Conservation (phyloP, 2,113 vertebrate species). For the Coracopsis vasa region DNA sequence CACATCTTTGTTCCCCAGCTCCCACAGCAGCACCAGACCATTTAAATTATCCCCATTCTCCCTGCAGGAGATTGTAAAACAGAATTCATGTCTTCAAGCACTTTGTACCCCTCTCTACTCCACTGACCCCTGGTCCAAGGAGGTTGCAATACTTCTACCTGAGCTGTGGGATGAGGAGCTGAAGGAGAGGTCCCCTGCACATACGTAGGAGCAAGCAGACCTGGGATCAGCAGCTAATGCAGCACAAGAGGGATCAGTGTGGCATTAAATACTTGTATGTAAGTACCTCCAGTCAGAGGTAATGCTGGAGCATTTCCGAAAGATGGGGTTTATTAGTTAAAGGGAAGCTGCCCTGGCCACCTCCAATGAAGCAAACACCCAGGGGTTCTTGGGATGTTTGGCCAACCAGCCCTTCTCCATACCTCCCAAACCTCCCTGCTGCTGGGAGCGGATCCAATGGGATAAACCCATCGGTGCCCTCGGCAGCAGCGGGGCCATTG, state of each 20-base stretch:
- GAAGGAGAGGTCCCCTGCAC: background rate
- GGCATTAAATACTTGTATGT: background rate
- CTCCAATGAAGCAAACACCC: background rate
- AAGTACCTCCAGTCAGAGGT: background rate
- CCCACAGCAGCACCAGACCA: background rate
- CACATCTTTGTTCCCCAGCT: background rate
- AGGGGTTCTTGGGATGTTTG: background rate
- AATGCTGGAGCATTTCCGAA: rapidly evolving
- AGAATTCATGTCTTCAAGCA: background rate
- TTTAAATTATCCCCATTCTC: background rate
- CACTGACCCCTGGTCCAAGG: background rate
- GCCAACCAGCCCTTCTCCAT: background rate
- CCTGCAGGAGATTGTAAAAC: background rate
- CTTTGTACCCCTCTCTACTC: background rate
- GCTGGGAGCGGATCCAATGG: background rate
- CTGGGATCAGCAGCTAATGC: background rate
- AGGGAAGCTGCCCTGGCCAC: background rate
- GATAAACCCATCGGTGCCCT: background rate
- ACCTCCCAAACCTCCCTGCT: background rate
- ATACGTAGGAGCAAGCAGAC: background rate
- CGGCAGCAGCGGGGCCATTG: background rate
- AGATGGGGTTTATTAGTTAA: background rate
- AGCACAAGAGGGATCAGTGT: background rate
- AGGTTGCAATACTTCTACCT: background rate
- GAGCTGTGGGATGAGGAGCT: background rate